A percentile compares a stretch with the other conserved stretches of the same genome.
Evolutionary conservation across 2,888 invertebrate genomes (phyloP).

Genomic region (Candidula unifasciata): DNA sequence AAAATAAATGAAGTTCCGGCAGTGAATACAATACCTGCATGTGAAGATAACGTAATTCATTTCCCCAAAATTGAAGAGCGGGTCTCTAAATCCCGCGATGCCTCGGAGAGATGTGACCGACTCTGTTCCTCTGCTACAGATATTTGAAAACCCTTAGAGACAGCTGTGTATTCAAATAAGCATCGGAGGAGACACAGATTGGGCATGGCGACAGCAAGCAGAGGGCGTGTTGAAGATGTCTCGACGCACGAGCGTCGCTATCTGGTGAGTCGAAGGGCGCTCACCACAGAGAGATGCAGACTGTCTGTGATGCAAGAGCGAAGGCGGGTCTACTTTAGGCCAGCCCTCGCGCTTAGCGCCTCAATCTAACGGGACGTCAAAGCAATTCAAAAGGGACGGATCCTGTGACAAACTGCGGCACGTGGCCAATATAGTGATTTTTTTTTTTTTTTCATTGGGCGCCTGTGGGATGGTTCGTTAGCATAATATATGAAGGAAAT

Average conservation of each 20-base stretch:
- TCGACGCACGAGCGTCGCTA: neutral
- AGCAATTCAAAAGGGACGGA: neutral
- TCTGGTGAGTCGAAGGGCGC: slow-evolving; percentile 4
- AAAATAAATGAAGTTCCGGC: neutral
- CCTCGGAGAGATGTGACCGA: neutral
- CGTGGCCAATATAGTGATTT: neutral
- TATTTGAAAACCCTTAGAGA: neutral
- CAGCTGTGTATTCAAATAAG: slow-evolving; percentile 2
- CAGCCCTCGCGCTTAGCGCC: neutral
- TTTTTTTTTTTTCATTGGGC: neutral
- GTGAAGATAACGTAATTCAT: neutral
- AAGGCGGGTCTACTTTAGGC: neutral
- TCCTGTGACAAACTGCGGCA: neutral
- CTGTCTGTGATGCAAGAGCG: too few relatives aligned
- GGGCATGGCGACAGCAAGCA: neutral
- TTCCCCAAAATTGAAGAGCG: neutral
- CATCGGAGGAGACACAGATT: too few relatives aligned
- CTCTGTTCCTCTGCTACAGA: too few relatives aligned
- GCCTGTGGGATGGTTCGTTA: neutral
- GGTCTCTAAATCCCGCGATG: neutral
- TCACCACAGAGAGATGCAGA: neutral
- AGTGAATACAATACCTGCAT: neutral
- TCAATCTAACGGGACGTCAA: neutral
- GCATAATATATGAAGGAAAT: neutral
- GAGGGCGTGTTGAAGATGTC: slow-evolving; percentile 1